Evolutionary conservation across 2,797 vertebrate species (phyloP), one percentile per base, ranked within the genome.

Genomic region (Hyperoplus immaculatus): DNA sequence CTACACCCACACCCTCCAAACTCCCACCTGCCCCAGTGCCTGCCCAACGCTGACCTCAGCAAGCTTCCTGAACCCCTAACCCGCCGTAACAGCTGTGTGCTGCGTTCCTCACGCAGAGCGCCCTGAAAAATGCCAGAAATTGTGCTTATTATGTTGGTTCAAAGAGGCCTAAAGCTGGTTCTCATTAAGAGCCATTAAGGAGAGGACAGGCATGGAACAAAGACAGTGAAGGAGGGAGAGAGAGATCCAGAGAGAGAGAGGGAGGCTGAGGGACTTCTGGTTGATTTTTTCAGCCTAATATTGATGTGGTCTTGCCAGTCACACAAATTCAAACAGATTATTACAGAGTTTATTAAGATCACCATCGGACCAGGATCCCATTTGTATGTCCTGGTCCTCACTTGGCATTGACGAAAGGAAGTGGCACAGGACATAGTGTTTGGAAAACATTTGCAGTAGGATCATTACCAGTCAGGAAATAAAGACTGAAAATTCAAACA

Each of bases 111-210:
- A 81, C 84, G 87, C 85, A 77, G 64, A 91, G 69, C 6, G 75
- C 53, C 29, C 82, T 89, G 75, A 94, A 91, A 94, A 94, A 93
- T 91, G 77, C 74, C 89, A 93, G 84, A 95, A 93, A 92, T 92
- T 65, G 84, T 78, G 70, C 89, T 92, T 91, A 86, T 91, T 93
- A 90, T 87, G 82, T 84, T 75, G 77, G 80, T 89, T 93, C 88
- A 93, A 92, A 92, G 86, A 77, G 77, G 54, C 86, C 77, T 45
- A 43, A 89, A 85, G 82, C 89, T 94, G 94, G 87, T 94, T 95
- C 91, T 88, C 79, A 92, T 95, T 94, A 93, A 78, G 82, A 84
- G 84, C 82, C 83, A 92, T 92, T 92, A 89, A 81, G 90, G 78
- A 87, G 82, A 88, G 79, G 89, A 86, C 87, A 89, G 75, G 74